These are phyloP conservation scores for Drosophila sp. DNA, from an alignment of 1,140 invertebrate genomes.

Conservation along the genomic window DNA sequence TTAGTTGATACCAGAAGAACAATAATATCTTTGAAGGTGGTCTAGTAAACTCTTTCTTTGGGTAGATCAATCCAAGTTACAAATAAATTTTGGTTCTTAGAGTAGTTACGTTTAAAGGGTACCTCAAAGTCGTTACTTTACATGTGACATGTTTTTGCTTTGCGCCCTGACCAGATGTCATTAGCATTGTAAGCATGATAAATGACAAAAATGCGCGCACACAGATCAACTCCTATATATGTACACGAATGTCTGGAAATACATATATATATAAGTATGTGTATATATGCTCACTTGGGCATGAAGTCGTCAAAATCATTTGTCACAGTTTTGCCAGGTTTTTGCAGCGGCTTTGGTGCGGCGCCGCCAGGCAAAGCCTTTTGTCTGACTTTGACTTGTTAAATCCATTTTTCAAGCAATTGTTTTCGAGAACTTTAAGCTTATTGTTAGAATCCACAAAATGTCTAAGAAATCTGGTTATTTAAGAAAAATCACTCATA, in stretches of 20 bases:
- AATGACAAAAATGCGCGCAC: slow-evolving; percentile 64
- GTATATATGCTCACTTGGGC: slow-evolving; percentile 29
- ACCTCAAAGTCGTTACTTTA: slow-evolving; percentile 24
- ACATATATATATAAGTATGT: background rate
- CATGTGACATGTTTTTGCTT: slow-evolving; percentile 31
- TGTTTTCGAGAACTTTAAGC: slow-evolving; percentile 19
- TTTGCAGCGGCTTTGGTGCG: slow-evolving; percentile 42
- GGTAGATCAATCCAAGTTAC: too few species aligned
- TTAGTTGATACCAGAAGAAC: background rate
- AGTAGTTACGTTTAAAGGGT: slow-evolving; percentile 7
- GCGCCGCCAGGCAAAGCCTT: slow-evolving; percentile 32
- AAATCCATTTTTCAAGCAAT: slow-evolving; percentile 51
- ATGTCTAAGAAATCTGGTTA: background rate
- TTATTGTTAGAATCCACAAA: background rate
- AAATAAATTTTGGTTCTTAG: too few species aligned
- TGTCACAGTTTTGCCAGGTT: slow-evolving; percentile 76
- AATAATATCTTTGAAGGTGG: too few species aligned
- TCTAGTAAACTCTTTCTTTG: too few species aligned
- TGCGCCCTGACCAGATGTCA: slow-evolving; percentile 63
- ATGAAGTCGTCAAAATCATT: slow-evolving; percentile 77
- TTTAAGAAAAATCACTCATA: slow-evolving; percentile 68
- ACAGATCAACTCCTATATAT: slow-evolving; percentile 42
- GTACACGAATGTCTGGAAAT: slow-evolving; percentile 26
- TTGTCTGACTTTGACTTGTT: slow-evolving; percentile 37
- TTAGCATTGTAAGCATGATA: slow-evolving; percentile 80